Base-by-base conservation (phyloP, 35 echinoderm and acorn worm genomes). In the Holothuria glaberrima region DNA sequence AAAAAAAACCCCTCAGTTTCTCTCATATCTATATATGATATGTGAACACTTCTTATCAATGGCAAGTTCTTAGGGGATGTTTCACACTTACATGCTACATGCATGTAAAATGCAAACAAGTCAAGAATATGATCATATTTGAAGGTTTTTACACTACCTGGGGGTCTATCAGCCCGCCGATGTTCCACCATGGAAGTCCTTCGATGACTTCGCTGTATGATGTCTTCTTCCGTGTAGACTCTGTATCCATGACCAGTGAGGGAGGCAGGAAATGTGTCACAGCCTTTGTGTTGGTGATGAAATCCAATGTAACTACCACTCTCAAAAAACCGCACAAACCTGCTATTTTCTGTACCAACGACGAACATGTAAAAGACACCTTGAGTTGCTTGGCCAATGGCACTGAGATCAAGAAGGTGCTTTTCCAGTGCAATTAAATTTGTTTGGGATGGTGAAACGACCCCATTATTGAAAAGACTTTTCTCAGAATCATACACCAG, bases 181-280 rank as follows among this genome's bases (percentile, higher is more conserved):
- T 46, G 4, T 46, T 46, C 10, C 44, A 46, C 10, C 44, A 46
- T 46, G n/a, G n/a, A n/a, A 46, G 44, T 67, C 4, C 16, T 67
- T 67, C 63, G 21, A 67, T 67, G 63, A 67, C 63, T 67, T 67
- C 63, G 4, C 63, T 67, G 63, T 67, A 6, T 16, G 16, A 67
- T 67, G 63, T 67, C 63, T 67, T 67, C 21, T 16, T 67, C 63
- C 16, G 63, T 67, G 29, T 67, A 67, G 29, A 67, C 63, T 67
- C 63, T 22, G 29, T 67, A 67, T 22, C 63, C 63, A 67, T 30
- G 29, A 5, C 63, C 63, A 67, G 63, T 67, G 63, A 24, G 21
- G 63, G 16, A 67, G 63, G 63, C 63, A 67, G 63, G 63, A n/a
- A n/a, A n/a, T n/a, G n/a, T n/a, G n/a, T n/a, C n/a, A n/a, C n/a